Conservation (phyloP, 2,113 vertebrate genomes). For the Lipophrys pholis region DNA sequence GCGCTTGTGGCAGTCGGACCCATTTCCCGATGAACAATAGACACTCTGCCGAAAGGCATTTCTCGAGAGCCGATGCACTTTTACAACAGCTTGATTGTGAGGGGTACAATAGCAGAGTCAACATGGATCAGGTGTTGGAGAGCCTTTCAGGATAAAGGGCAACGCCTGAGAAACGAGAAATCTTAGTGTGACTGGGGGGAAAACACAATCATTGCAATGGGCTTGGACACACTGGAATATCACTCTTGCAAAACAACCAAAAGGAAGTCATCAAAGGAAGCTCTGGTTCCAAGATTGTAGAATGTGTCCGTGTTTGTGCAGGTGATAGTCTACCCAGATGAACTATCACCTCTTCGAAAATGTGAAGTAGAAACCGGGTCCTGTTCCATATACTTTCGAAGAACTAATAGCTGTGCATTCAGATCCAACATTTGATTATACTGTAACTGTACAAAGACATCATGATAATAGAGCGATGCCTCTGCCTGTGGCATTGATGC, state of each 20-base stretch:
- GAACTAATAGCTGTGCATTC: background rate
- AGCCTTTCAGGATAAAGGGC: slow-evolving; percentile 3
- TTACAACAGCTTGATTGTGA: slow-evolving; percentile 5
- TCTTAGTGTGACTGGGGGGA: slow-evolving; percentile 3
- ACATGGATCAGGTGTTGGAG: slow-evolving; percentile 5
- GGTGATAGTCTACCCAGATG: background rate
- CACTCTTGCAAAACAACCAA: background rate
- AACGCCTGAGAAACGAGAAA: slow-evolving; percentile 7
- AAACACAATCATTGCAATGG: slow-evolving; percentile 2
- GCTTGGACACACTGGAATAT: background rate
- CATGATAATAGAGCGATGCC: background rate
- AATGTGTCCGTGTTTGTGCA: background rate
- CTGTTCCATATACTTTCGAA: background rate
- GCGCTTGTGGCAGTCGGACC: background rate
- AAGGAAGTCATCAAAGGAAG: slow-evolving; percentile 8
- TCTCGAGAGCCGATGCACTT: background rate
- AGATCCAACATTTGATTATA: background rate
- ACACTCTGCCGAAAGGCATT: background rate
- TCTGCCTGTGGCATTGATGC: background rate
- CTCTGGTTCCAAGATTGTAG: background rate
- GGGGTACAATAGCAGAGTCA: slow-evolving; percentile 1
- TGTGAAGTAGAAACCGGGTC: background rate
- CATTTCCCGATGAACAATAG: background rate
- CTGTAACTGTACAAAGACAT: background rate
- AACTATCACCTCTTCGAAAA: background rate